Conservation (phyloP, 2,888 invertebrate species). For the Fissipunctia ypsillon region DNA sequence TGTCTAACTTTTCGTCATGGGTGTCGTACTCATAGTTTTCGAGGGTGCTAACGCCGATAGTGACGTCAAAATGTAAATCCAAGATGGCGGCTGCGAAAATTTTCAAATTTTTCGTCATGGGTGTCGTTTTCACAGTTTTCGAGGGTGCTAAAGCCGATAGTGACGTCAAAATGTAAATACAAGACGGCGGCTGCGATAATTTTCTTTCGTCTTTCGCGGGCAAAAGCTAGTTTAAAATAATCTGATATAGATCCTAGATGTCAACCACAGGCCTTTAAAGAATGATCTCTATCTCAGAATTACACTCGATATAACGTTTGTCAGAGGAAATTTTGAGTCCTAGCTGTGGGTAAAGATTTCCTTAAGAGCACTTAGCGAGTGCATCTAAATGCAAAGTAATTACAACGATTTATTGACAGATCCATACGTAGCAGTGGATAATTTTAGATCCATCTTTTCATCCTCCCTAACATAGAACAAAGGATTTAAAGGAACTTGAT, state of each 20-base stretch:
- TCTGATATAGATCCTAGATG: background rate
- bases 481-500: constrained; percentile 20
- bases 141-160: no score
- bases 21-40: no score
- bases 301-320: background rate
- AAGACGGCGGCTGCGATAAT: no score
- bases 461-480: constrained; percentile 25
- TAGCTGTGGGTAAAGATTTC: no score
- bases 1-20: no score
- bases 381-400: background rate
- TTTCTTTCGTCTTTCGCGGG: no score
- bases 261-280: background rate
- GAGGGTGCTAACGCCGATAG: no score
- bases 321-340: background rate
- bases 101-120: no score
- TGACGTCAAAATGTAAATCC: no score
- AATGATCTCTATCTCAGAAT: background rate
- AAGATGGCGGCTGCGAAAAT: no score
- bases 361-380: background rate
- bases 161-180: no score
- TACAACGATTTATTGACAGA: constrained; percentile 2
- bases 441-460: background rate
- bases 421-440: background rate
- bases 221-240: background rate
- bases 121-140: no score